Base-by-base conservation (phyloP, 2,113 vertebrate genomes). In the Nettapus auritus region DNA sequence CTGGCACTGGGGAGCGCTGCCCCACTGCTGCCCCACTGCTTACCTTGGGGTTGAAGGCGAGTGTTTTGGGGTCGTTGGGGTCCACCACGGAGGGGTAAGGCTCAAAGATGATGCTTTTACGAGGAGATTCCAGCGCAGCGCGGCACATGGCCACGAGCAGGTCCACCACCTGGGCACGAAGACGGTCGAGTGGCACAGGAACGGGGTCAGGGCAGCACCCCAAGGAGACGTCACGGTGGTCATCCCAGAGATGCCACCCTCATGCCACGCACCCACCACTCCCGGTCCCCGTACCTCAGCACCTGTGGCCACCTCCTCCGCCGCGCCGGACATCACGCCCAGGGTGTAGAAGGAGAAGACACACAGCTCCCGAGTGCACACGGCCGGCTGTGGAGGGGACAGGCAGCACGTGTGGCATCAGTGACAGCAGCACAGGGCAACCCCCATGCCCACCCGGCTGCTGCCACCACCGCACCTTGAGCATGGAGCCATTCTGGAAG, bases 41-140 rank as follows among this genome's bases (percentile, higher is more conserved):
- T 97, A 99, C 99, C 99, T 99, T 99, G 97, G 99, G 99, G 94
- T 99, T 99, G 97, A 99, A 99, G 96, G 99, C 99, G 82, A 99
- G 98, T 18, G 99, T 99, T 98, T 99, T 99, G 86, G 99, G 99
- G 95, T 99, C 99, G 8, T 98, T 99, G 88, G 99, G 99, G 98
- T 99, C 99, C 62, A 99, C 99, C 36, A 99, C 99, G 0, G 99
- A 99, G 7, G 99, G 99, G 88, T 99, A 99, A 84, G 99, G 99
- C 98, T 99, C 99, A 13, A 99, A 99, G 96, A 99, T 99, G 97
- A 99, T 99, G 97, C 99, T 99, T 89, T 99, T 99, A 85, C 99
- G 98, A 4, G 99, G 99, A 36, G 99, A 99, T 92, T 99, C 99
- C 22, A 99, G 98, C 73, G 99, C 99, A 26, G 99, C 99, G 5